phyloP scores from a whole-genome alignment of 2,888 invertebrate genomes.

The Agrotis segetum region DNA sequence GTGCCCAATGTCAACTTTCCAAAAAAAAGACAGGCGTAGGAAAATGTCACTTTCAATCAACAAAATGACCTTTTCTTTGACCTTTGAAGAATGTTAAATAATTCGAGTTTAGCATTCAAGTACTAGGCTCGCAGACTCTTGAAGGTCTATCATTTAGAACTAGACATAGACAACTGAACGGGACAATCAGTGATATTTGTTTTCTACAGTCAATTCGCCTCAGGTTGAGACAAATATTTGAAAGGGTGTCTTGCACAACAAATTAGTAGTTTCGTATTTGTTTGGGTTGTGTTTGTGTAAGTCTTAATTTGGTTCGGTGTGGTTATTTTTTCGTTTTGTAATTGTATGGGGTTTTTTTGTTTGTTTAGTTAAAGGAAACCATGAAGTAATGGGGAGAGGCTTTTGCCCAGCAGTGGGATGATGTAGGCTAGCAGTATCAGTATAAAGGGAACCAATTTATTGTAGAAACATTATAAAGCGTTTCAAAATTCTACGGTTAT shows the following conservation, averaged over 20 bases:
- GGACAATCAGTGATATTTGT: conserved; percentile 54
- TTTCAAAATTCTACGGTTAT: no score
- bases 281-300: conserved; percentile 55
- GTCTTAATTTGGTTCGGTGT: conserved; percentile 46
- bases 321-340: conserved; percentile 24
- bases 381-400: no score
- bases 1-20: neutral
- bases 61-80: neutral
- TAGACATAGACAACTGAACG: conserved; percentile 18
- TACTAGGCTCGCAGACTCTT: conserved; percentile 23
- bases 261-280: conserved; percentile 62
- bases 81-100: neutral
- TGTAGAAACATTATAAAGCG: neutral
- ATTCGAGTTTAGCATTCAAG: neutral
- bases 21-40: neutral
- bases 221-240: conserved; percentile 62
- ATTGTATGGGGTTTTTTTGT: neutral
- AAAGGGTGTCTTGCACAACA: conserved; percentile 58
- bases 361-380: neutral
- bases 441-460: neutral
- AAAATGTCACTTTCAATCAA: neutral
- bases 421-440: no score
- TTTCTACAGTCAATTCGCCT: conserved; percentile 37
- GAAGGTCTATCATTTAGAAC: conserved; percentile 24
- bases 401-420: no score